Evolutionary conservation across 2,888 invertebrate species (phyloP), one percentile per base, ranked within the genome.

Genomic region (Philonicus albiceps): DNA sequence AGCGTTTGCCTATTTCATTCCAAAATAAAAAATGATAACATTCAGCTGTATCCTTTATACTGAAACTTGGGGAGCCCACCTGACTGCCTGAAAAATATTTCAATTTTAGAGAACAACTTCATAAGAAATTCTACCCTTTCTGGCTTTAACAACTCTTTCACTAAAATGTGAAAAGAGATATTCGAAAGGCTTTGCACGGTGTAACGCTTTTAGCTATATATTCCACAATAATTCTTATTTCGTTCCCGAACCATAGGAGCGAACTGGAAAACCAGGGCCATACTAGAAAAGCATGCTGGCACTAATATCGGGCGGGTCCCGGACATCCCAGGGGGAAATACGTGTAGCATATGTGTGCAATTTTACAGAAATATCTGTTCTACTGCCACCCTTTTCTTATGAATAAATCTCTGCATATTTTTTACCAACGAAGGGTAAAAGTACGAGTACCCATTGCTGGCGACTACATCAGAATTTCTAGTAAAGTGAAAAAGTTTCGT

Each of bases 41-140:
- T 19, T 64, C 64, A 22, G 11, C 11, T 64, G 13, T 22, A 27
- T 64, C 64, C 27, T 64, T 64, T 64, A 64, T 64, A 27, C 64
- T 22, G 64, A 64, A 64, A 27, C 64, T 8, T 64, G 64, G 11
- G 64, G 22, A 64, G 64, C 64, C n/a, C 49, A 64, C 64, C 64
- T 64, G 27, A 2, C 64, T 64, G 64, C 22, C 19, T 64, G 64
- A 64, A 64, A 64, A 64, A 64, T 64, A 64, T 31, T 74, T 74
- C 74, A 74, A 74, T 74, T n/a, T 74, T 74, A 74, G 74, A 74
- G 74, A 37, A 74, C 74, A 31, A 74, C 34, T 74, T 31, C 37
- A 74, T 74, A 37, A 31, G 64, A 64, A 22, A 64, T 64, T 64
- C 64, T 64, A 13, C 64, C 64, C 64, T 64, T 64, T 64, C 27